A percentile compares a stretch with the other conserved stretches of the same genome.
phyloP scores from a whole-genome alignment of 2,888 invertebrate species.

The Spodoptera littoralis region DNA sequence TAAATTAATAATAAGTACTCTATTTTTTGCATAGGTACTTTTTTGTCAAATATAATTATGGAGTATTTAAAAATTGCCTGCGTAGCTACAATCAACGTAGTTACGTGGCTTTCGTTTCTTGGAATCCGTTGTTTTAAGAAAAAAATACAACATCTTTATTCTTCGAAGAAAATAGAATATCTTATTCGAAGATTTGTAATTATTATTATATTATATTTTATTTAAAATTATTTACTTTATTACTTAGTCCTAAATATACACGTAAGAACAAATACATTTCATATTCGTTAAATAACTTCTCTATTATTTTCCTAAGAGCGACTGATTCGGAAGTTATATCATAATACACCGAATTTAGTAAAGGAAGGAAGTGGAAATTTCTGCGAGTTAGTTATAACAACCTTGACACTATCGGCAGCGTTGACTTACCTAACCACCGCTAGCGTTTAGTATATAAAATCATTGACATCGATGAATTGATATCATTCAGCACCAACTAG shows the following conservation, averaged over 20 bases:
- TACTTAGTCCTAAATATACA: no score
- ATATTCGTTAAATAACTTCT: not conserved
- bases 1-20: slow-evolving; percentile 1
- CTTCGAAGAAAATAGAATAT: no score
- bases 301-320: not conserved
- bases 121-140: not conserved
- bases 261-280: not conserved
- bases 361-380: slow-evolving; percentile 74
- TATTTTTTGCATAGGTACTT: not conserved
- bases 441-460: slow-evolving; percentile 80
- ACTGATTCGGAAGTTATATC: slow-evolving; percentile 34
- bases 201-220: no score
- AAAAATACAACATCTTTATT: no score
- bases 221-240: no score
- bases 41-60: no score
- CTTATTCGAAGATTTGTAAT: no score
- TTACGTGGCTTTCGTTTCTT: not conserved
- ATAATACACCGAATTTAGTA: slow-evolving; percentile 22
- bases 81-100: no score
- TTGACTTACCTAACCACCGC: slow-evolving; percentile 74
- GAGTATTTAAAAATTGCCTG: no score
- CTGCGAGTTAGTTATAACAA: slow-evolving; percentile 60
- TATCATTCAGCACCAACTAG: slow-evolving; percentile 78
- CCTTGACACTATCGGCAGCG: slow-evolving; percentile 77
- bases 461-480: slow-evolving; percentile 67